Percentiles rank a stretch among this genome's conserved stretches.
These are phyloP conservation scores for Yoshiicerus persimilis DNA, from an alignment of 1,140 invertebrate genomes.

Conservation along the genomic window DNA sequence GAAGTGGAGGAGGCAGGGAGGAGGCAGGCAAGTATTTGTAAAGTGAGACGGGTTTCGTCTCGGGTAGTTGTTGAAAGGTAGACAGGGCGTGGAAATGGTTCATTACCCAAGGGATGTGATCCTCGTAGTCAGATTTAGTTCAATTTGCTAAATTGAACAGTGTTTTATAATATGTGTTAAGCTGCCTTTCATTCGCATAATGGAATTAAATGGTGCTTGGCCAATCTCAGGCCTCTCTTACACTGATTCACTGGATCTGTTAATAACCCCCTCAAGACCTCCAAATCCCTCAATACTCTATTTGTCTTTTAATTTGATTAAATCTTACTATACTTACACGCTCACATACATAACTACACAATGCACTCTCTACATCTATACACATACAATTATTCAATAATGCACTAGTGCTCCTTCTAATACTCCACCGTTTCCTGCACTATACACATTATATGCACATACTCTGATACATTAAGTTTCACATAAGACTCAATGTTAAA, in stretches of 20 bases:
- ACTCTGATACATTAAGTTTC: no score
- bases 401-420: background rate
- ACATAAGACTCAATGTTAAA: no score
- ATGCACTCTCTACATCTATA: no score
- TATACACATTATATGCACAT: no score
- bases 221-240: slow-evolving; percentile 40
- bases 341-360: background rate
- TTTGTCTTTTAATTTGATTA: slow-evolving; percentile 49
- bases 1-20: background rate
- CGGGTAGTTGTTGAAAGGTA: slow-evolving; percentile 16
- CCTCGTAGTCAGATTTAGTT: slow-evolving; percentile 46
- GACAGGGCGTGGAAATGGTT: slow-evolving; percentile 35
- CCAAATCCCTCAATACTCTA: slow-evolving; percentile 49
- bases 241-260: slow-evolving; percentile 44
- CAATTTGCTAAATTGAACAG: slow-evolving; percentile 50
- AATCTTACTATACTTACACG: slow-evolving; percentile 33
- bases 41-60: slow-evolving; percentile 18
- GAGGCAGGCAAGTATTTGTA: background rate
- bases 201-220: slow-evolving; percentile 51
- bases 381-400: background rate
- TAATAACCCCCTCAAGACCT: slow-evolving; percentile 45
- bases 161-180: slow-evolving; percentile 50
- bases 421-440: background rate
- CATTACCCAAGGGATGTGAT: slow-evolving; percentile 40
- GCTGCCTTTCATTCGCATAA: slow-evolving; percentile 49